A percentile compares a stretch with the other conserved stretches of the same genome.
phyloP scores from a whole-genome alignment of 37 sponge, comb jelly and placozoan species.

The Agelas oroides region DNA sequence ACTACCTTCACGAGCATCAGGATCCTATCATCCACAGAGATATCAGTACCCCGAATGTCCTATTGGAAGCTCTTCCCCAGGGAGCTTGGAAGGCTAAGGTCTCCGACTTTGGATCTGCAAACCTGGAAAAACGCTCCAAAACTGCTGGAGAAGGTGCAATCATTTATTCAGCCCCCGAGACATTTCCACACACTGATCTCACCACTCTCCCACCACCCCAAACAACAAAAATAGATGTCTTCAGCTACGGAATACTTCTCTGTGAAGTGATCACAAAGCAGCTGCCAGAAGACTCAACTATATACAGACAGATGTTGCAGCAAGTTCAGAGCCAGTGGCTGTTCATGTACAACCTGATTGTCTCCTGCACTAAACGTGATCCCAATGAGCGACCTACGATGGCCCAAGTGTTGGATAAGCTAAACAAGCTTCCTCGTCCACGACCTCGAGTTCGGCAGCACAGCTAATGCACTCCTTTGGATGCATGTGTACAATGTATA shows the following conservation, averaged over 20 bases:
- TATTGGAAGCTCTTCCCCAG: conserved; percentile 32
- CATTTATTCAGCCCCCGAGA: conserved; percentile 80
- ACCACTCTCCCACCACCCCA: conserved; percentile 21
- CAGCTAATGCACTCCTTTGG: no score
- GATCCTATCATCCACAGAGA: conserved; percentile 84
- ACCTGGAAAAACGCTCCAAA: conserved; percentile 24
- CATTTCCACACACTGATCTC: not conserved
- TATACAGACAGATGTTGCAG: not conserved
- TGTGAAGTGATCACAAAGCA: conserved; percentile 47
- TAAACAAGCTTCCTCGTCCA: not conserved
- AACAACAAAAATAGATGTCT: conserved; percentile 81
- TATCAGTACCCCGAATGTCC: conserved; percentile 81
- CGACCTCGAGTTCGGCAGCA: no score
- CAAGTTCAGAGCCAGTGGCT: conserved; percentile 9
- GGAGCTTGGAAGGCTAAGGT: conserved; percentile 75
- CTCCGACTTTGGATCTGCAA: conserved; percentile 86
- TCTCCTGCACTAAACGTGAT: conserved; percentile 4
- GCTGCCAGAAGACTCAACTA: conserved; percentile 43
- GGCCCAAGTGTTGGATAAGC: conserved; percentile 13
- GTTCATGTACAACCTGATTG: conserved; percentile 21
- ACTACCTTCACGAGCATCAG: conserved; percentile 70
- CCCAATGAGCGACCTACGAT: conserved; percentile 25
- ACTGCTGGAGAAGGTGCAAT: conserved; percentile 71
- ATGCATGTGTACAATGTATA: no score
- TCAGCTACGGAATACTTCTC: conserved; percentile 78